A percentile compares a stretch with the other conserved stretches of the same genome.
Evolutionary conservation across 2,797 vertebrate genomes (phyloP).

Genomic region (Gallinago nigripennis): DNA sequence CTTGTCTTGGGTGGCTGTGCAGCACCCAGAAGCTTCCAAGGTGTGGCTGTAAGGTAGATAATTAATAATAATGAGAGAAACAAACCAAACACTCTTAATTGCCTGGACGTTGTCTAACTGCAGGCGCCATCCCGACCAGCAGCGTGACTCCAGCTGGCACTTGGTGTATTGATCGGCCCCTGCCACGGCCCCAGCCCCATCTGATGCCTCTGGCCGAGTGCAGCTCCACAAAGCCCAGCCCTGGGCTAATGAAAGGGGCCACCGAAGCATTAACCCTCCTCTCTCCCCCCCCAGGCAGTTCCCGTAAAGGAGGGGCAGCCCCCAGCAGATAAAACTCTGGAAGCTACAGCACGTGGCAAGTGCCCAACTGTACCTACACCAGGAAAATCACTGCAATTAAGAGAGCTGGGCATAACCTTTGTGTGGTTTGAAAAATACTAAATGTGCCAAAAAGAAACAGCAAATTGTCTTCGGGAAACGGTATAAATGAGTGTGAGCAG

Average conservation of each 20-base stretch:
- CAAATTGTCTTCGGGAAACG: conserved; percentile 40
- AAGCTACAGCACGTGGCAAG: neutral
- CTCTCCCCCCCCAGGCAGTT: neutral
- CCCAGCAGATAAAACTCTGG: neutral
- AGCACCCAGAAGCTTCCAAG: neutral
- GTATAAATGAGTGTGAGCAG: conserved; percentile 27
- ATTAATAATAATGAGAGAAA: neutral
- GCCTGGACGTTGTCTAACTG: neutral
- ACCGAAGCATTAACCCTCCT: neutral
- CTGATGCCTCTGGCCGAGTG: neutral
- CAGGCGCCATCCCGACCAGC: neutral
- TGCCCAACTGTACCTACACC: neutral
- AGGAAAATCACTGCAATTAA: neutral
- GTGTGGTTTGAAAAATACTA: neutral
- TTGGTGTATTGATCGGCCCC: neutral
- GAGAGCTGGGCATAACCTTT: neutral
- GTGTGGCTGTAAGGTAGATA: neutral
- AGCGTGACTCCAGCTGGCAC: neutral
- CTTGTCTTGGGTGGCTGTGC: neutral
- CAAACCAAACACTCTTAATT: neutral
- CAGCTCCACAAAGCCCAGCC: neutral
- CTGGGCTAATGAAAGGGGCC: neutral
- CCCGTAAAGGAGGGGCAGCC: neutral
- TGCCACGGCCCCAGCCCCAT: neutral
- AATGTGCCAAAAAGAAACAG: conserved; percentile 27